Evolutionary conservation across 2,888 invertebrate species (phyloP).

Genomic region (Thymelicus sylvestris): DNA sequence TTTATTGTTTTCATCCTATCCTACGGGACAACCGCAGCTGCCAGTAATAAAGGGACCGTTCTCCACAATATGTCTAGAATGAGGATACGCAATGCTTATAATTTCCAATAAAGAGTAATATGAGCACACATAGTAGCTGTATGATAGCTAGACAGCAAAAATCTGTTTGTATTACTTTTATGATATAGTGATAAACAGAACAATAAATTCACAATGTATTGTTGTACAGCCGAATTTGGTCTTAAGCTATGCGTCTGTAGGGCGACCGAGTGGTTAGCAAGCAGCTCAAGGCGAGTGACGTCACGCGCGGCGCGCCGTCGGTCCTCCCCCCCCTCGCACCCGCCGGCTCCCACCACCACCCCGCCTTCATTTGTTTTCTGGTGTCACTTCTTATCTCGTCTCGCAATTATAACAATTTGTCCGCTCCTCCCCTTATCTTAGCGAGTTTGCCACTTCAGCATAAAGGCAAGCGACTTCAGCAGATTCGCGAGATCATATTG

Average conservation of each 20-base stretch:
- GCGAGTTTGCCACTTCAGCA: slow-evolving; percentile 79
- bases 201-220: slow-evolving; percentile 43
- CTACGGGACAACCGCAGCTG: slow-evolving; percentile 32
- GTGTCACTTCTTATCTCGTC: slow-evolving; percentile 84
- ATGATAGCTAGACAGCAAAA: slow-evolving; percentile 20
- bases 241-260: slow-evolving; percentile 52
- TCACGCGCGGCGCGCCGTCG: slow-evolving; percentile 57
- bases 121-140: neutral
- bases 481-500: slow-evolving; percentile 79
- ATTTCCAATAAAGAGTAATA: slow-evolving; percentile 1
- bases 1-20: slow-evolving; percentile 34
- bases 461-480: slow-evolving; percentile 79
- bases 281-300: slow-evolving; percentile 60
- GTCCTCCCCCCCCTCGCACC: slow-evolving; percentile 30
- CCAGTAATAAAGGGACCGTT: slow-evolving; percentile 19
- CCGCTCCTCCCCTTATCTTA: slow-evolving; percentile 83
- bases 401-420: slow-evolving; percentile 85
- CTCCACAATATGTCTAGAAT: neutral
- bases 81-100: neutral
- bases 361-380: slow-evolving; percentile 84
- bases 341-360: slow-evolving; percentile 55
- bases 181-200: slow-evolving; percentile 42
- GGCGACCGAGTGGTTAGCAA: slow-evolving; percentile 52
- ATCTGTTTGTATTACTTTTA: slow-evolving; percentile 37
- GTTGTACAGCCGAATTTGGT: slow-evolving; percentile 45